phyloP scores from a whole-genome alignment of 2,113 vertebrate species.

The Macquaria australasica region DNA sequence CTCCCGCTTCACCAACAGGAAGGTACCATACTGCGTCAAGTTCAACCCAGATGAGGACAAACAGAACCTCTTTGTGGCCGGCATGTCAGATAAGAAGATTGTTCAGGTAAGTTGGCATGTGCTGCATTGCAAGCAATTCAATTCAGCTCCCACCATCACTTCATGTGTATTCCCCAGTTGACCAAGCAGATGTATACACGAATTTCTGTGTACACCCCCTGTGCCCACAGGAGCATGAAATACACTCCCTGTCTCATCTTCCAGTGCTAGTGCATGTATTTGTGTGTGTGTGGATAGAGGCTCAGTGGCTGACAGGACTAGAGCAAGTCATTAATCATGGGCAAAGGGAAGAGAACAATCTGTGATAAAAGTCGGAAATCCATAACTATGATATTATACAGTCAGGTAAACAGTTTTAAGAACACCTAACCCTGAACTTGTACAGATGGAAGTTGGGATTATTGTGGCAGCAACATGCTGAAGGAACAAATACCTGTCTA shows the following conservation, averaged over 20 bases:
- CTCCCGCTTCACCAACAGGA: constrained; percentile 96
- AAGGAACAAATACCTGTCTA: background rate
- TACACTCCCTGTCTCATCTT: constrained; percentile 36
- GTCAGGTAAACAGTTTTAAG: background rate
- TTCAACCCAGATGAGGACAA: constrained; percentile 99
- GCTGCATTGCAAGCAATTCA: background rate
- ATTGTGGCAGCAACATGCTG: background rate
- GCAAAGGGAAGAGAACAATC: constrained; percentile 16
- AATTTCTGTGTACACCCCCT: constrained; percentile 15
- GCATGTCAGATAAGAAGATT: constrained; percentile 99
- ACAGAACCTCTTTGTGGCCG: constrained; percentile 96
- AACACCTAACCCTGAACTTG: constrained; percentile 1
- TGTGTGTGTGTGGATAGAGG: constrained; percentile 28
- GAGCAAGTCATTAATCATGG: constrained; percentile 66
- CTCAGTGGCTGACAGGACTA: constrained; percentile 59
- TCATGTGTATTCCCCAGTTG: constrained; percentile 20
- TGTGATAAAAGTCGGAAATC: constrained; percentile 38
- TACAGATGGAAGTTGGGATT: background rate
- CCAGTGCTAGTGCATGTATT: constrained; percentile 1
- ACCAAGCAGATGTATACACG: constrained; percentile 19
- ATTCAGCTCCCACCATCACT: background rate
- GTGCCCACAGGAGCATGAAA: constrained; percentile 45
- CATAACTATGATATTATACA: background rate
- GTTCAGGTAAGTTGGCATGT: constrained; percentile 88
- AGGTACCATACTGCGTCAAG: constrained; percentile 98